Evolutionary conservation across 2,888 invertebrate species (phyloP).

Genomic region (Temnothorax ravouxi): DNA sequence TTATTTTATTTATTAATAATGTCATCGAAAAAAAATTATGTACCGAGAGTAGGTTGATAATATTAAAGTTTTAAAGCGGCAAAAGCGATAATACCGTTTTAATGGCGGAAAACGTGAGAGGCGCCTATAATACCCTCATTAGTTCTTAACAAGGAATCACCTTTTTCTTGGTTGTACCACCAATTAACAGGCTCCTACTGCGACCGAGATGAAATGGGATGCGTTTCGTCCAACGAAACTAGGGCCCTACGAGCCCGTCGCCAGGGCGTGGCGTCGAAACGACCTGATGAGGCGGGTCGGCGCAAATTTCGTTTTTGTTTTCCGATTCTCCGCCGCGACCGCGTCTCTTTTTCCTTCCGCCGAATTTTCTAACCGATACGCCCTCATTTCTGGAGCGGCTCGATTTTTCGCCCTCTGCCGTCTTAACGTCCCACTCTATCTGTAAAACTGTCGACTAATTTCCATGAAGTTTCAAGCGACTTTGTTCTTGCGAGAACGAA

Average conservation of each 20-base stretch:
- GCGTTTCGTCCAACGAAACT: slow-evolving; percentile 71
- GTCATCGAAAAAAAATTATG: neutral
- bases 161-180: slow-evolving; percentile 60
- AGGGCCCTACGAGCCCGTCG: slow-evolving; percentile 75
- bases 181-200: slow-evolving; percentile 61
- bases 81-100: slow-evolving; percentile 9
- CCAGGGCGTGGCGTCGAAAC: slow-evolving; percentile 81
- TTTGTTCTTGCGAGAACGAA: slow-evolving; percentile 12
- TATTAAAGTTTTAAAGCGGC: slow-evolving; percentile 17
- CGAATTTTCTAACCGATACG: slow-evolving; percentile 47
- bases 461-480: slow-evolving; percentile 60
- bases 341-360: slow-evolving; percentile 27
- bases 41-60: neutral
- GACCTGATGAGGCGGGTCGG: slow-evolving; percentile 73
- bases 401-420: slow-evolving; percentile 58
- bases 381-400: slow-evolving; percentile 51
- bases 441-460: slow-evolving; percentile 61
- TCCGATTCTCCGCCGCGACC: slow-evolving; percentile 51
- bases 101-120: slow-evolving; percentile 25
- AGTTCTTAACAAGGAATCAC: slow-evolving; percentile 45
- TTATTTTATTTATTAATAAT: slow-evolving; percentile 1
- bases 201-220: slow-evolving; percentile 73
- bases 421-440: slow-evolving; percentile 3
- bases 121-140: slow-evolving; percentile 40
- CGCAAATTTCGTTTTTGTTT: slow-evolving; percentile 81